Evolutionary conservation across 2,888 invertebrate species (phyloP), one percentile per base, ranked within the genome.

Genomic region (Phengaris alcon): DNA sequence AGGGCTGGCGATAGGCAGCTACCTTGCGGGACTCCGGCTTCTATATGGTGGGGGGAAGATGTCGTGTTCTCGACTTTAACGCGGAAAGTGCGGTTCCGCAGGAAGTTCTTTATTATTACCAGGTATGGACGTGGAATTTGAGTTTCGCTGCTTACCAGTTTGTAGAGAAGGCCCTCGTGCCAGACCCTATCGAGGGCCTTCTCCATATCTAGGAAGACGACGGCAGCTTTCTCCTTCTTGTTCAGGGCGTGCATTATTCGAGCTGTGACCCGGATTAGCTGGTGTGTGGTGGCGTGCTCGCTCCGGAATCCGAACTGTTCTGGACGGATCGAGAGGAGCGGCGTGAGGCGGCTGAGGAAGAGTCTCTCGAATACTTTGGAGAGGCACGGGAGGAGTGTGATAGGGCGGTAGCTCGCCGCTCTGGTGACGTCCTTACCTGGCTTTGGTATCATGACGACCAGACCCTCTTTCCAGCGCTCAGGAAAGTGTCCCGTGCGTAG

Each of bases 1-100:
- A 78, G 75, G 0, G 55, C 74, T 2, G 80, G 82, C 0, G 80
- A 81, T 0, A 79, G 76, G 59, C 75, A 76, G 76, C 79, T 76
- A 0, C 79, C 79, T 70, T 78, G 79, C 2, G 80, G 79, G 0
- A 79, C 78, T 6, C 79, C 78, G 3, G 79, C 80, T 0, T 77
- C 0, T 52, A 59, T 6, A 59, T 46, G 8, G 46, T 35, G 6
- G 7, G 13, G 8, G 78, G 78, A 0, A 5, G 7, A 6, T 12
- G 6, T 22, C 57, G 51, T n/a, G 48, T 6, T 8, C 48, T 78
- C 78, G 0, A 77, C 77, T 9, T 9, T 51, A 8, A 73, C 54
- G 1, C 10, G 2, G 15, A 64, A 22, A 35, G 54, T 73, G 2
- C 55, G 12, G 22, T 22, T 46, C 9, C 13, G 6, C 6, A 74